Evolutionary conservation across 2,797 vertebrate species (phyloP).

Genomic region (Pantherophis alleghaniensis): DNA sequence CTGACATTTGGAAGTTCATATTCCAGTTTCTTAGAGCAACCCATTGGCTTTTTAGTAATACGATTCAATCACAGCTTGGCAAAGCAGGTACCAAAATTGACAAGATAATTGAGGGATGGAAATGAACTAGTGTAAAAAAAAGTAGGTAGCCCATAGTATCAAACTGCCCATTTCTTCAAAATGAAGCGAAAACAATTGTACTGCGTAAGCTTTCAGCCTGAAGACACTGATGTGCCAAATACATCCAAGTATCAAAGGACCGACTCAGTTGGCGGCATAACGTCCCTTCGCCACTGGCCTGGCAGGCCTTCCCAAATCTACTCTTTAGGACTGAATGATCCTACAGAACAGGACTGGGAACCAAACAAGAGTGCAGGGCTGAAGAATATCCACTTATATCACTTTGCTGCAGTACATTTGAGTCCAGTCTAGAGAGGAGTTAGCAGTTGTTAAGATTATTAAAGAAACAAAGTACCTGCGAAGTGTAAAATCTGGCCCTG

Average conservation of each 20-base stretch:
- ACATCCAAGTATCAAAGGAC: not conserved
- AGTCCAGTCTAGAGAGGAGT: not conserved
- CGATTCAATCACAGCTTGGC: not conserved
- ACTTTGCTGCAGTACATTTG: conserved; percentile 11
- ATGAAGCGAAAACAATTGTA: too few species aligned
- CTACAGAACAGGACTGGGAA: not conserved
- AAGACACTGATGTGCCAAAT: not conserved
- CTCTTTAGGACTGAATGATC: not conserved
- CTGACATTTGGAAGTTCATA: not conserved
- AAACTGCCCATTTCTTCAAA: not conserved
- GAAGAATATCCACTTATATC: not conserved
- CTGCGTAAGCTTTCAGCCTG: not conserved
- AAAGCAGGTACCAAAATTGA: not conserved
- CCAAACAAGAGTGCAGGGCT: not conserved
- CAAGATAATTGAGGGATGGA: not conserved
- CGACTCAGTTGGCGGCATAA: not conserved
- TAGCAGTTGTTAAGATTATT: not conserved
- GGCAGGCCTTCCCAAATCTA: not conserved
- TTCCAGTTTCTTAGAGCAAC: not conserved
- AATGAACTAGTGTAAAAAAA: not conserved
- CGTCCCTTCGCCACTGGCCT: not conserved
- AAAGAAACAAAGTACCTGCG: not conserved
- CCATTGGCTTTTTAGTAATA: not conserved
- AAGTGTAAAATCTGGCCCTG: not conserved
- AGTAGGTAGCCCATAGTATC: too few species aligned